Conservation (phyloP, 1,140 invertebrate genomes). For the Trichomalopsis sarcophagae region DNA sequence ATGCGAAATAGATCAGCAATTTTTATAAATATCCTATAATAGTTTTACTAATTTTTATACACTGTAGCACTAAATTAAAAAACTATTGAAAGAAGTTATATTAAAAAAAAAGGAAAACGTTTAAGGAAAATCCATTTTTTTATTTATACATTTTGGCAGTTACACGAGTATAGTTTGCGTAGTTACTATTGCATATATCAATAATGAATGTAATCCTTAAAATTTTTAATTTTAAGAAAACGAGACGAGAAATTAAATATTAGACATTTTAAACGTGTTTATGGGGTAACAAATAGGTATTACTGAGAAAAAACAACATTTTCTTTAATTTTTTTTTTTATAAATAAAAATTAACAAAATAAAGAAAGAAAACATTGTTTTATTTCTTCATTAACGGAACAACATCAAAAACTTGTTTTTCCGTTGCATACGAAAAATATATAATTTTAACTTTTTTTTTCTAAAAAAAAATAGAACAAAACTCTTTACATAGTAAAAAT, state of each 20-base stretch:
- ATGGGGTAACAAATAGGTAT: neutral
- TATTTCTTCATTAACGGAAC: constrained; percentile 31
- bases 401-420: constrained; percentile 43
- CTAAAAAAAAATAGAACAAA: constrained; percentile 38
- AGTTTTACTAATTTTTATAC: no score
- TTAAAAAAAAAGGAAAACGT: no score
- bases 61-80: no score
- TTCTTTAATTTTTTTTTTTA: neutral
- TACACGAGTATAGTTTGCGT: constrained; percentile 19
- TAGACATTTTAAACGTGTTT: neutral
- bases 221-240: constrained; percentile 16
- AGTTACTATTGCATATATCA: neutral
- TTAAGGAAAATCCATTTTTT: neutral
- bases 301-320: neutral
- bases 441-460: constrained; percentile 41
- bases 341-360: constrained; percentile 41
- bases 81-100: no score
- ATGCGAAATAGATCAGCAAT: neutral
- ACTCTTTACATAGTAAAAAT: constrained; percentile 46
- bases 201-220: constrained; percentile 2
- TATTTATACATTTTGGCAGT: constrained; percentile 24
- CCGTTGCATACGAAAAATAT: constrained; percentile 8
- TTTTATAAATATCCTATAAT: no score
- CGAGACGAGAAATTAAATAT: neutral
- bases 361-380: constrained; percentile 32